Conservation (phyloP, 2,888 invertebrate species). For the Brachyptera risi region DNA sequence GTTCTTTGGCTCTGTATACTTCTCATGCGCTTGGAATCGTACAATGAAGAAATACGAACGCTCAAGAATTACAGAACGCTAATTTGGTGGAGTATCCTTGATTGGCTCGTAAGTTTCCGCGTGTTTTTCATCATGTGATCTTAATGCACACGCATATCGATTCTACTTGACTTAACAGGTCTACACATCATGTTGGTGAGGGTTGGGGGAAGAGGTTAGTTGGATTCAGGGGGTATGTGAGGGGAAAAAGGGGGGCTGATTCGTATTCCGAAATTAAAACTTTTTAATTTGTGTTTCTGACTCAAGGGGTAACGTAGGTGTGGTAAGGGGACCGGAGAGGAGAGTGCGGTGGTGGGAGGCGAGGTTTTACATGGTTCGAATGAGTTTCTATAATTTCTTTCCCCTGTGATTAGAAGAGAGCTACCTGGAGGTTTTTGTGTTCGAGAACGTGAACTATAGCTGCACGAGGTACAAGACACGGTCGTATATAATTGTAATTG, state of each 20-base stretch:
- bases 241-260: constrained; percentile 11
- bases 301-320: constrained; percentile 3
- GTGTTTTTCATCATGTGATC: constrained; percentile 17
- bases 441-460: not conserved
- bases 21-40: constrained; percentile 8
- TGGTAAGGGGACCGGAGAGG: not conserved
- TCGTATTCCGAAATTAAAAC: constrained; percentile 23
- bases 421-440: not conserved
- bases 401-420: not conserved
- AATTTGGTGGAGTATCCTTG: constrained; percentile 20
- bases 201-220: too few species aligned
- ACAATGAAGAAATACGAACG: constrained; percentile 5
- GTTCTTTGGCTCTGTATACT: too few species aligned
- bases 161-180: constrained; percentile 3
- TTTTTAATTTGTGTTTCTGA: constrained; percentile 23
- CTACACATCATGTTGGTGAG: constrained; percentile 12
- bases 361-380: not conserved
- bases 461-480: not conserved
- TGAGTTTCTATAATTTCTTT: constrained; percentile 3
- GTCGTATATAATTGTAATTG: not conserved
- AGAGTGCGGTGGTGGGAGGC: not conserved
- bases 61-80: constrained; percentile 21
- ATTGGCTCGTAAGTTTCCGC: constrained; percentile 7
- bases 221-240: not conserved
- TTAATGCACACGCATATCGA: constrained; percentile 17